Evolutionary conservation across 2,113 vertebrate species (phyloP), one percentile per base, ranked within the genome.

Genomic region (Heterotis niloticus): DNA sequence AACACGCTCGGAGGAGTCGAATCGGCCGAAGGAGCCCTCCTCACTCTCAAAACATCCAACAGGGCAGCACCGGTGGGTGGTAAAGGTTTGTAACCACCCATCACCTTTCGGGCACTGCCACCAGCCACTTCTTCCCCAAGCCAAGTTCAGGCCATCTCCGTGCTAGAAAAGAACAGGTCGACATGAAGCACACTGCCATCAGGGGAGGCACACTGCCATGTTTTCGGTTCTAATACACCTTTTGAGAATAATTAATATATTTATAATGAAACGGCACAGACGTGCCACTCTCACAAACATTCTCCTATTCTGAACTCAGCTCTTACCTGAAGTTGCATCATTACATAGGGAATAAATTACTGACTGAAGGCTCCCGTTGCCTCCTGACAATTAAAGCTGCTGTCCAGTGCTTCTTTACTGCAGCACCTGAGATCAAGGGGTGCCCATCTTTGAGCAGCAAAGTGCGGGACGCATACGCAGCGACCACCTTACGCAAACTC

Each of bases 241-340:
- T 34, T 62, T 28, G 78, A 24, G 78, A 64, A 65, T 66, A 54
- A 65, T 79, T 73, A 70, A 79, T 64, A 73, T 23, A 65, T 79
- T 79, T 78, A 69, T 66, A 68, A 78, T 69, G 54, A 78, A 59
- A 59, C 23, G 24, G 65, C 66, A 69, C 54, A 24, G 74, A 59
- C 65, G 66, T 54, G 20, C 34, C 57, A 72, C 80, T 82, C 64
- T 80, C 82, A 86, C 81, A 85, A 85, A 87, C 84, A 85, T 79
- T 86, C 84, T 85, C 87, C 88, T 86, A 87, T 86, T 81, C 86
- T 83, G 28, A 84, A 81, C 86, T 73, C 84, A 79, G 86, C 87
- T 90, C 87, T 93, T 93, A 89, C 92, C 83, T 87, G 88, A 82
- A 84, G 89, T 93, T 93, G 89, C 92, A 92, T 93, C 92, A 93